Percentiles rank a stretch among this genome's conserved stretches.
These are phyloP conservation scores for Heliconius hortense DNA, from an alignment of 2,888 invertebrate genomes.

Conservation along the genomic window DNA sequence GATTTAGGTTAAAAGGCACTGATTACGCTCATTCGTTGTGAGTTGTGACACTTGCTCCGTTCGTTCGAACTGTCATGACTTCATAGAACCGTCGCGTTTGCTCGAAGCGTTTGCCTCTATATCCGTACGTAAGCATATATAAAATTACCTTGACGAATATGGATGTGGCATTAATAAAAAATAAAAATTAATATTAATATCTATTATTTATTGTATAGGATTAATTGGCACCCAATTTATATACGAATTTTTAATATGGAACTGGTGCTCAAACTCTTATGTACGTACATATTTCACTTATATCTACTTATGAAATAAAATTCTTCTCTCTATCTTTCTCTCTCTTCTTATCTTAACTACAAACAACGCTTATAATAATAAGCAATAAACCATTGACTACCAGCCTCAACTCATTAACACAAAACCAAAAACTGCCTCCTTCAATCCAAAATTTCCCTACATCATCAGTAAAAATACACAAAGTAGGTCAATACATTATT, in stretches of 20 bases:
- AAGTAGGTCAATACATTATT: slow-evolving; percentile 75
- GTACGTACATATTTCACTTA: not conserved
- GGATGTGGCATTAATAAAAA: slow-evolving; percentile 21
- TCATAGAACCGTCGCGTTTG: slow-evolving; percentile 34
- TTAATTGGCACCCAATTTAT: not conserved
- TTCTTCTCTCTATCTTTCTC: not conserved
- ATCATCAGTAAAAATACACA: slow-evolving; percentile 41
- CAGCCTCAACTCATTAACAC: not conserved
- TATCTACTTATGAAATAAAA: not conserved
- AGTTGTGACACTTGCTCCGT: slow-evolving; percentile 34
- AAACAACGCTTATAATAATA: not conserved
- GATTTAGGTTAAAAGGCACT: slow-evolving; percentile 27
- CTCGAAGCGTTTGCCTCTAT: slow-evolving; percentile 25
- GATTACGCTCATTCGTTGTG: slow-evolving; percentile 25
- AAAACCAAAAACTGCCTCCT: slow-evolving; percentile 24
- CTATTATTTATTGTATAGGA: not conserved
- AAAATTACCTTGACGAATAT: slow-evolving; percentile 6
- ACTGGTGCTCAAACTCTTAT: not conserved
- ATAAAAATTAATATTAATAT: not conserved
- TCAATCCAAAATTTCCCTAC: slow-evolving; percentile 25
- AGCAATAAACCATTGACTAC: not conserved
- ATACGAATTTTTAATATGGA: not conserved
- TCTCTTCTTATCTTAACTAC: not conserved
- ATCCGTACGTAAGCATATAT: not conserved
- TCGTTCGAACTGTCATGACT: slow-evolving; percentile 27